Conservation (phyloP, 2,797 vertebrate species). For the Cuniculus paca region DNA sequence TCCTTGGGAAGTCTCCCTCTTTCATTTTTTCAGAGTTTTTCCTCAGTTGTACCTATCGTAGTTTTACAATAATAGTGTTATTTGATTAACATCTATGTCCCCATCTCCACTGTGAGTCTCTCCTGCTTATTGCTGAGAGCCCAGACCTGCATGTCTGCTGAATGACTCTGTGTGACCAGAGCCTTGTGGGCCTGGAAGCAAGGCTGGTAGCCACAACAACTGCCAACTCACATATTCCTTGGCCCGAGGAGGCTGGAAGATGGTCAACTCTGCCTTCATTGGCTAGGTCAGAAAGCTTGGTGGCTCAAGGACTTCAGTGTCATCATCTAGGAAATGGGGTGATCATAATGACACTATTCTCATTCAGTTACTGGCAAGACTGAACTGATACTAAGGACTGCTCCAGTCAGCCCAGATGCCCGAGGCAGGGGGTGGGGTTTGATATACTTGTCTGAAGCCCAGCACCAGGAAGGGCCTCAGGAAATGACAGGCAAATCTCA, state of each 20-base stretch:
- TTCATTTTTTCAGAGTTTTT: constrained; percentile 31
- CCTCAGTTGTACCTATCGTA: neutral
- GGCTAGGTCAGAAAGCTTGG: constrained; percentile 34
- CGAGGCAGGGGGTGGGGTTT: neutral
- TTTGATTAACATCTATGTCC: constrained; percentile 19
- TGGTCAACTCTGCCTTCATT: neutral
- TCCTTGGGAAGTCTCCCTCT: constrained; percentile 23
- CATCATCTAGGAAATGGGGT: constrained; percentile 37
- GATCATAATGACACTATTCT: constrained; percentile 52
- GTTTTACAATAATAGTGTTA: constrained; percentile 43
- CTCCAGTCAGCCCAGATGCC: constrained; percentile 17
- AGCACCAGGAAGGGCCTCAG: constrained; percentile 48
- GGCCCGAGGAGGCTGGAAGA: neutral
- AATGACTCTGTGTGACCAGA: neutral
- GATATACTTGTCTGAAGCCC: constrained; percentile 54
- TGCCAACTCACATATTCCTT: neutral
- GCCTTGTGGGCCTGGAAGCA: neutral
- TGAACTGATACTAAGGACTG: neutral
- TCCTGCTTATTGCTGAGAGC: neutral
- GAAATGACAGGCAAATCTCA: constrained; percentile 57
- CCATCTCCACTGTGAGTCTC: neutral
- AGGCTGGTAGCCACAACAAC: neutral
- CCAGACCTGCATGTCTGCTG: neutral
- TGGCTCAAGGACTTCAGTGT: neutral
- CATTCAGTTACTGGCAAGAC: constrained; percentile 59